phyloP scores from a whole-genome alignment of 2,113 vertebrate genomes.

The Ctenodactylus gundi region DNA sequence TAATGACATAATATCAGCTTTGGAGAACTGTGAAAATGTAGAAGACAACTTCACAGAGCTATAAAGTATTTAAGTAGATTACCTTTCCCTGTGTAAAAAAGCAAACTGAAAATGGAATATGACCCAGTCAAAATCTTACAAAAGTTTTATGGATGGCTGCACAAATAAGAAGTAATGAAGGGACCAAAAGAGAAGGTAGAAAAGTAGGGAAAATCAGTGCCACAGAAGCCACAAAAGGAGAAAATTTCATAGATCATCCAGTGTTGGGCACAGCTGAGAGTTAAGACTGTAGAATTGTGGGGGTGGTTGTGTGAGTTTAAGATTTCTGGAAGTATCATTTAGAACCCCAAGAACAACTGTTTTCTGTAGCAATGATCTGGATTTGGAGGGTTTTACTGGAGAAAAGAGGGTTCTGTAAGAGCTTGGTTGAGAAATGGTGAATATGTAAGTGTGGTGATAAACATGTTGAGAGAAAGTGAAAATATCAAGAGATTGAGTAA shows the following conservation, averaged over 20 bases:
- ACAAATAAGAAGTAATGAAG: not conserved
- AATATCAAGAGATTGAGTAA: not conserved
- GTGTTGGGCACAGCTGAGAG: not conserved
- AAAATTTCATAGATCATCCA: not conserved
- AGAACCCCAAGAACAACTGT: not conserved
- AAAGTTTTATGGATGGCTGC: not conserved
- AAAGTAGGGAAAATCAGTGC: not conserved
- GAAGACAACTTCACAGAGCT: not conserved
- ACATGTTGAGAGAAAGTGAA: not conserved
- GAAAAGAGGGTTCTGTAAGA: not conserved
- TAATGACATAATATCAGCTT: not conserved
- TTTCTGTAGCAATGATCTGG: no score
- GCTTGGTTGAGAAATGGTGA: not conserved
- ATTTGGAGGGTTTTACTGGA: not conserved
- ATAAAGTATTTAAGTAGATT: no score
- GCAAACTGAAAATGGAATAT: not conserved
- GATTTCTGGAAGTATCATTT: no score
- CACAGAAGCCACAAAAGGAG: not conserved
- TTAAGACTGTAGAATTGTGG: fast-evolving
- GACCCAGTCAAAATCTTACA: not conserved
- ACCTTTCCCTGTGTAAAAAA: not conserved
- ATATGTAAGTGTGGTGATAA: no score
- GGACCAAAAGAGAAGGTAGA: not conserved
- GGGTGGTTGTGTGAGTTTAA: not conserved
- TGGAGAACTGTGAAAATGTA: not conserved